phyloP scores from a whole-genome alignment of 2,797 vertebrate genomes.

The Falco concolor region DNA sequence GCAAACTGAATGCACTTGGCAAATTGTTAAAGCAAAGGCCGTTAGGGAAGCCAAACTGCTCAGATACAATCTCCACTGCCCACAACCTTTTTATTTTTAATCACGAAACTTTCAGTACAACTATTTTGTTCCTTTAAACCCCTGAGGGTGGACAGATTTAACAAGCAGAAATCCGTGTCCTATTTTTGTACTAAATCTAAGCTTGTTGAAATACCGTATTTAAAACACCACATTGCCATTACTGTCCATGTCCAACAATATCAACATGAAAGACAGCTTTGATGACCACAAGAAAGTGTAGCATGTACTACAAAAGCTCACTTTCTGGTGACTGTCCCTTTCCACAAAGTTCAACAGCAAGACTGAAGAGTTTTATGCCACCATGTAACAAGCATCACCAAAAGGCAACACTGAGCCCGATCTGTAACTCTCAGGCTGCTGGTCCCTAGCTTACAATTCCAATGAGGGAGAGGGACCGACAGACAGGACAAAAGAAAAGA shows the following conservation, averaged over 20 bases:
- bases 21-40: neutral
- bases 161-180: neutral
- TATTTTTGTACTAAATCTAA: neutral
- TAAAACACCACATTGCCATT: neutral
- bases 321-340: neutral
- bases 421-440: neutral
- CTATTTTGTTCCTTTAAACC: conserved; percentile 13
- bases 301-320: neutral
- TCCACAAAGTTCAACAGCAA: neutral
- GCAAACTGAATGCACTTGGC: neutral
- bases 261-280: neutral
- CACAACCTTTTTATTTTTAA: conserved; percentile 26
- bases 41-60: neutral
- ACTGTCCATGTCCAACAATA: neutral
- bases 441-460: neutral
- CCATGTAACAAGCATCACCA: neutral
- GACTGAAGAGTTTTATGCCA: neutral
- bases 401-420: neutral
- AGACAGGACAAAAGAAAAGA: neutral
- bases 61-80: conserved; percentile 24
- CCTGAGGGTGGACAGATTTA: neutral
- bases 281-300: neutral
- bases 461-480: neutral
- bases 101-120: neutral
- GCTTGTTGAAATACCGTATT: neutral